Evolutionary conservation across 2,888 invertebrate genomes (phyloP), one percentile per base, ranked within the genome.

Genomic region (Coelopa pilipes): DNA sequence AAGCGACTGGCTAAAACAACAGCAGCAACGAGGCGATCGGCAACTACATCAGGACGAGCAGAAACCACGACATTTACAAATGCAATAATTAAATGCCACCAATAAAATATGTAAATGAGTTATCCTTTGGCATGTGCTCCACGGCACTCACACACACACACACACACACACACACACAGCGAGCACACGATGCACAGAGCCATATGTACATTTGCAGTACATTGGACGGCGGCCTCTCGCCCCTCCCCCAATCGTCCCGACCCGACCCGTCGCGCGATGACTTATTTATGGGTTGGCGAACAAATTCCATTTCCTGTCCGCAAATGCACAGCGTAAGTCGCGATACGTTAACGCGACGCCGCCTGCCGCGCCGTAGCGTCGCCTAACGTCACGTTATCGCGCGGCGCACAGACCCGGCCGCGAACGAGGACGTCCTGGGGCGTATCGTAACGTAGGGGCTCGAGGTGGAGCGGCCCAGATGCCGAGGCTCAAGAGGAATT

Each of bases 71-170:
- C 74, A 75, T 74, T 76, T 75, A 71, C 76, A 83, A 83, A 83
- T 83, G 83, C 82, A 81, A 83, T 84, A 84, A 83, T 83, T 84
- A 84, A 83, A 84, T 81, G 84, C 81, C 84, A 83, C 82, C 82
- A 83, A 83, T 84, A 83, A 83, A 83, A 84, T 84, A 83, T 84
- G 84, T 78, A 84, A 84, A 83, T 83, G 84, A 83, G 82, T 80
- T 80, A 78, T 80, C 80, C 77, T 71, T 71, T 65, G 70, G 63
- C 57, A 49, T 24, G 62, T 66, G n/a, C 53, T 5, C 19, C n/a
- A 46, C 34, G 62, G 55, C 63, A 71, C 67, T 70, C 60, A 72
- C 24, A 67, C 65, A 69, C 63, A 71, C 76, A 57, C 62, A 67
- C 74, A 65, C 59, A 76, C 59, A 73, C 67, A 69, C 67, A 49